phyloP scores from a whole-genome alignment of 2,888 invertebrate species.

The Oscheius onirici region DNA sequence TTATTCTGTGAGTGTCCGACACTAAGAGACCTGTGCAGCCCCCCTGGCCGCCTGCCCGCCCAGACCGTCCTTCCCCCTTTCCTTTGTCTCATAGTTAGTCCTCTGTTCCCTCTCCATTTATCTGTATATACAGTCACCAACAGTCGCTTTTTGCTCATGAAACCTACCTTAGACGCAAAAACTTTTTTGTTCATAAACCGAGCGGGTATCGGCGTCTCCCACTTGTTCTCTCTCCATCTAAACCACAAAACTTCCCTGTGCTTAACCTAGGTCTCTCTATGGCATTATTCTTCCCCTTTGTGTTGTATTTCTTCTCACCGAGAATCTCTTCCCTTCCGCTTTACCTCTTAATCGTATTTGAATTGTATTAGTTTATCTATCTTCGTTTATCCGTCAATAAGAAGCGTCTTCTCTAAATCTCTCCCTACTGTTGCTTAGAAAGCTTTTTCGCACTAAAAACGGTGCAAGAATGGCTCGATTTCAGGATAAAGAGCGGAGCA shows the following conservation, averaged over 20 bases:
- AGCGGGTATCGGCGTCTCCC: constrained; percentile 20
- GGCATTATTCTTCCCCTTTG: neutral
- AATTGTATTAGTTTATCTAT: constrained; percentile 5
- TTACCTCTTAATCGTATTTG: neutral
- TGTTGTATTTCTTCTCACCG: neutral
- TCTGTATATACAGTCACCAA: constrained; percentile 31
- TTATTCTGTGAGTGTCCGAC: constrained; percentile 17
- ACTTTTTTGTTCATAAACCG: neutral
- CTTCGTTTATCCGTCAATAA: constrained; percentile 17
- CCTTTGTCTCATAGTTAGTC: neutral
- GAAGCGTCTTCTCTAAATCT: constrained; percentile 15
- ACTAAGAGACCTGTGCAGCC: constrained; percentile 27
- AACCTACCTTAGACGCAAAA: neutral
- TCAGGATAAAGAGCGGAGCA: no score
- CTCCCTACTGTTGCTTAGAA: neutral
- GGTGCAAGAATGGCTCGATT: no score
- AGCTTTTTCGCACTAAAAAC: no score
- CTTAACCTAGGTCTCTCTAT: neutral
- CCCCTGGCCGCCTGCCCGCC: constrained; percentile 17
- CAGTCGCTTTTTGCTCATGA: neutral
- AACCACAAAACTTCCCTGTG: constrained; percentile 18
- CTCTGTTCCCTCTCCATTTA: no score
- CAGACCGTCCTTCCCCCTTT: neutral
- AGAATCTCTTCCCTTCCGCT: neutral
- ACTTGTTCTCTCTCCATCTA: constrained; percentile 7